These are phyloP conservation scores for Crematogaster levior DNA, from an alignment of 2,888 invertebrate species.

Conservation along the genomic window DNA sequence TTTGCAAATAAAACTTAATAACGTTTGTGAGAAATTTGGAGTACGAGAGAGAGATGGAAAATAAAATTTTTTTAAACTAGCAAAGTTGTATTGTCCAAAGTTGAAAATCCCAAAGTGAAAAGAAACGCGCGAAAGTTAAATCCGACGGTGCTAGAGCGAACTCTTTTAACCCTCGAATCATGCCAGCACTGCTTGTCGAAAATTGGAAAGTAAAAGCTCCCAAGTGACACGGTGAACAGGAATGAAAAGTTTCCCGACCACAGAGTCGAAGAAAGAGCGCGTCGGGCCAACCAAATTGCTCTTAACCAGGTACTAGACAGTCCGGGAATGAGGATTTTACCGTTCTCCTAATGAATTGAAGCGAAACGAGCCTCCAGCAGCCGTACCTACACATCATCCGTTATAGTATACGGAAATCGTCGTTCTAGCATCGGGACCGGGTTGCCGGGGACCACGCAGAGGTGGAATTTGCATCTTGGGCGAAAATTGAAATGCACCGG, in stretches of 20 bases:
- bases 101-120: constrained; percentile 24
- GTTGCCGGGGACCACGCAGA: constrained; percentile 62
- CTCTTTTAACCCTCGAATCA: constrained; percentile 56
- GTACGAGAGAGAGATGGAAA: not conserved
- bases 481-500: constrained; percentile 82
- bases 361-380: constrained; percentile 71
- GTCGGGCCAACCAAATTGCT: constrained; percentile 63
- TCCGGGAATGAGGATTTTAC: constrained; percentile 71
- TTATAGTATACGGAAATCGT: constrained; percentile 60
- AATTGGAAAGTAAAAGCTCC: constrained; percentile 57
- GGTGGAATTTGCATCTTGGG: constrained; percentile 81
- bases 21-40: not conserved
- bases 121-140: constrained; percentile 21
- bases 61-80: not conserved
- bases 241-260: constrained; percentile 64
- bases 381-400: constrained; percentile 64
- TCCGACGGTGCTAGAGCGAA: constrained; percentile 18
- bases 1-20: not conserved
- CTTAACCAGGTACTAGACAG: constrained; percentile 65
- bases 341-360: constrained; percentile 75
- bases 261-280: constrained; percentile 57
- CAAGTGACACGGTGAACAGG: constrained; percentile 39
- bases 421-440: constrained; percentile 53
- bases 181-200: constrained; percentile 54
- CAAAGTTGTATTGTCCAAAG: not conserved